Conservation (phyloP, 2,113 vertebrate genomes). For the Cottus gobio region DNA sequence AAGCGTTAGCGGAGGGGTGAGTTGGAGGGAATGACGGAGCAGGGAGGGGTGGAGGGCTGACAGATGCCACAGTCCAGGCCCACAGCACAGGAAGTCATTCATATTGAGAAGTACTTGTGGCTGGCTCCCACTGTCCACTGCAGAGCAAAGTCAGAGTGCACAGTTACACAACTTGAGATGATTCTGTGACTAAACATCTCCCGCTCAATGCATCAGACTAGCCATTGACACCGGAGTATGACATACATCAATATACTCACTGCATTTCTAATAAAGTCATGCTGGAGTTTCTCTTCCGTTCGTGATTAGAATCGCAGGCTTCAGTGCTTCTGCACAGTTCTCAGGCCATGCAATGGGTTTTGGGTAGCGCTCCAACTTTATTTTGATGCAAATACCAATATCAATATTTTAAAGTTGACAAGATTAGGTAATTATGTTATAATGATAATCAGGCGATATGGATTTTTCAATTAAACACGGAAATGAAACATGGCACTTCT, state of each 20-base stretch:
- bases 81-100: constrained; percentile 83
- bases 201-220: neutral
- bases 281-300: neutral
- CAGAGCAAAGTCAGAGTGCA: constrained; percentile 38
- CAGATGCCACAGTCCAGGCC: constrained; percentile 84
- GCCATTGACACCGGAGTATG: constrained; percentile 17
- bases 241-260: neutral
- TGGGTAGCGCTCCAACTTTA: neutral
- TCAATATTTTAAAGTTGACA: neutral
- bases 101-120: constrained; percentile 75
- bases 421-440: constrained; percentile 8
- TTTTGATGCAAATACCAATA: neutral
- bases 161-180: constrained; percentile 31
- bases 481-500: neutral
- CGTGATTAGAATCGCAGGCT: neutral
- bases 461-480: neutral
- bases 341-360: neutral
- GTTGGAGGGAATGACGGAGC: constrained; percentile 19
- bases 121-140: constrained; percentile 67
- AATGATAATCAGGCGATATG: neutral
- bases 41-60: constrained; percentile 64
- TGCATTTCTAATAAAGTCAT: constrained; percentile 9
- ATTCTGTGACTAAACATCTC: constrained; percentile 39
- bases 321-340: neutral
- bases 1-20: constrained; percentile 25